Percentiles rank a stretch among this genome's conserved stretches.
Conservation (phyloP, 2,113 vertebrate genomes). For the Plecotus auritus region DNA sequence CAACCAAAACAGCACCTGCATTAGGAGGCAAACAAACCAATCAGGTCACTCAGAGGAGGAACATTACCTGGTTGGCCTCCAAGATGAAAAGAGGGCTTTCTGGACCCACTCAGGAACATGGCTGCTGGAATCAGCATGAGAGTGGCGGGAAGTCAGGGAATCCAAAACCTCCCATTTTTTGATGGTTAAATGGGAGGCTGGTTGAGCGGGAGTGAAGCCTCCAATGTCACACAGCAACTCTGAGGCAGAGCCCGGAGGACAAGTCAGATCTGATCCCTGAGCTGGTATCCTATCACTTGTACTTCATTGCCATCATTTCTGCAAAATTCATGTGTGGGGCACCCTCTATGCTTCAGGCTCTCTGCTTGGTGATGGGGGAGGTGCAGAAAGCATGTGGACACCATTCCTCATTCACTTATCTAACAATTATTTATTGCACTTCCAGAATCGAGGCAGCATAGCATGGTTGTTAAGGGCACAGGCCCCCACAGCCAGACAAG, state of each 20-base stretch:
- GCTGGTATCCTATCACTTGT: background rate
- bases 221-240: background rate
- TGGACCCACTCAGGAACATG: background rate
- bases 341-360: background rate
- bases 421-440: background rate
- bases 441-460: background rate
- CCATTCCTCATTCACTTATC: background rate
- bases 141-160: background rate
- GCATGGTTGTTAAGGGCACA: background rate
- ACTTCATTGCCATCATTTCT: background rate
- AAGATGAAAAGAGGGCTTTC: background rate
- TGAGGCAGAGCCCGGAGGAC: background rate
- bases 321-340: background rate
- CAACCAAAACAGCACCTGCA: conserved; percentile 32
- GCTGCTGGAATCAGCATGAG: background rate
- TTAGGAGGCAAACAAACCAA: background rate
- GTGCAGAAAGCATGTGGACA: background rate
- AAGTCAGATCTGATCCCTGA: background rate
- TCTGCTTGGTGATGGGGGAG: background rate
- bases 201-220: background rate
- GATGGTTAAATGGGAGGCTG: background rate
- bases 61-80: background rate
- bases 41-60: background rate
- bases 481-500: background rate
- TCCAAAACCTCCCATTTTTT: background rate